These are phyloP conservation scores for Platycheirus rosarum DNA, from an alignment of 2,888 invertebrate species.

Conservation along the genomic window DNA sequence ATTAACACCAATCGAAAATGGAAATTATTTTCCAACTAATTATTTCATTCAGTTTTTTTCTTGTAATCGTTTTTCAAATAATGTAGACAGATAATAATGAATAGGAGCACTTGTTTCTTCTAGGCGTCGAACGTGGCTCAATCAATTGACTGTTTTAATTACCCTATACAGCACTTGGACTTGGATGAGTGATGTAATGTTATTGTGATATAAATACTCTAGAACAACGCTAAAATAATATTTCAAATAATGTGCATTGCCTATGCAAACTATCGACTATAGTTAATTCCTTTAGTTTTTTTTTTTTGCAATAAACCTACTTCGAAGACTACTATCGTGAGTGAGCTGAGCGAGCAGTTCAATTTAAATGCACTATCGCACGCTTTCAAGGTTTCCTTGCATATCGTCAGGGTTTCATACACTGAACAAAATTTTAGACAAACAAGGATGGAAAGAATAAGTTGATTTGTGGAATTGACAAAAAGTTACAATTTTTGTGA, in stretches of 20 bases:
- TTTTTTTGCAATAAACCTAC: constrained; percentile 43
- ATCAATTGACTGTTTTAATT: constrained; percentile 42
- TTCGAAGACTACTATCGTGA: constrained; percentile 3
- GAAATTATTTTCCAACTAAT: constrained; percentile 43
- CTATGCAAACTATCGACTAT: neutral
- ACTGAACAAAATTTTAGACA: too few relatives aligned
- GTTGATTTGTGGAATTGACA: too few relatives aligned
- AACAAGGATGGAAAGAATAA: too few relatives aligned
- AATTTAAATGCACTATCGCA: constrained; percentile 40
- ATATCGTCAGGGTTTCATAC: too few relatives aligned
- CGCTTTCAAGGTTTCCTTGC: constrained; percentile 34
- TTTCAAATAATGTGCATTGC: constrained; percentile 25
- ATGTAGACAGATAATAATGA: neutral
- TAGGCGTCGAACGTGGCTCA: constrained; percentile 4
- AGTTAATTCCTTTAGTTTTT: neutral
- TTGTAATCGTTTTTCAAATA: neutral
- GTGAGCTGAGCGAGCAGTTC: neutral
- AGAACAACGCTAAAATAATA: neutral
- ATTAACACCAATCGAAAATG: constrained; percentile 57
- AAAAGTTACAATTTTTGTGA: too few relatives aligned
- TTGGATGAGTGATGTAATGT: constrained; percentile 48
- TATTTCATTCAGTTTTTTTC: constrained; percentile 14
- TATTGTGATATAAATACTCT: constrained; percentile 21
- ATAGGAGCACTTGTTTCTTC: neutral
- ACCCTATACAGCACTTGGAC: neutral